Base-by-base conservation (phyloP, 2,888 invertebrate genomes). In the Acleris holmiana region DNA sequence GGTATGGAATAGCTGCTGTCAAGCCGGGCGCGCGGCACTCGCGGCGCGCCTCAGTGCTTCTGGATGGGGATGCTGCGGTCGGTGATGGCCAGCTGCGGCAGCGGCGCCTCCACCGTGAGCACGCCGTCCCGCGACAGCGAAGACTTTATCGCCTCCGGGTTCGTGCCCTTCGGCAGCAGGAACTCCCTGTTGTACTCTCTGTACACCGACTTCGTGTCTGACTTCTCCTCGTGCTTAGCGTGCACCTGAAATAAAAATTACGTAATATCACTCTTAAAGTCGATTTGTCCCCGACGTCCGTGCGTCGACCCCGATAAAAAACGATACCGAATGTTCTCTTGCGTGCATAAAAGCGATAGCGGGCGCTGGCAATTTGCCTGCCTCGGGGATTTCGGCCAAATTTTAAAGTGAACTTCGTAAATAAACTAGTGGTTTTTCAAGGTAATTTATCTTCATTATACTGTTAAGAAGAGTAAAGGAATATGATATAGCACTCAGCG, bases 181-280 rank as follows among this genome's bases (percentile, higher is more conserved):
- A 99, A 99, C 93, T 99, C 99, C 73, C 98, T 95, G 91, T 99
- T 99, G 95, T 99, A 99, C 91, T 99, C 99, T 91, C 99, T 95
- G 94, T 98, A 99, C 69, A 99, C 98, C 49, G 98, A 98, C 93
- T 98, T 98, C 83, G 97, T 98, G 90, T 98, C 98, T 58, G 97
- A 96, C 92, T 99, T 99, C 93, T 99, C 99, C 90, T 99, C 99
- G 92, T 99, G 99, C 91, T 98, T 98, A 69, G 99, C 99, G 85
- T 99, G 98, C 57, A 99, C 98, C 98, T 98, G 91, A 57, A 94
- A 93, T 74, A 67, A 68, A 76, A 60, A 70, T 67, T 51, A 41
- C 56, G 50, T 18, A 41, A 66, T 57, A 66, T 68, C 65, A 66
- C 50, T 48, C 46, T 47, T 41, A 48, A 72, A 67, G 47, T 59